These are phyloP conservation scores for Aphelocoma coerulescens DNA, from an alignment of 2,113 vertebrate species.

Conservation along the genomic window DNA sequence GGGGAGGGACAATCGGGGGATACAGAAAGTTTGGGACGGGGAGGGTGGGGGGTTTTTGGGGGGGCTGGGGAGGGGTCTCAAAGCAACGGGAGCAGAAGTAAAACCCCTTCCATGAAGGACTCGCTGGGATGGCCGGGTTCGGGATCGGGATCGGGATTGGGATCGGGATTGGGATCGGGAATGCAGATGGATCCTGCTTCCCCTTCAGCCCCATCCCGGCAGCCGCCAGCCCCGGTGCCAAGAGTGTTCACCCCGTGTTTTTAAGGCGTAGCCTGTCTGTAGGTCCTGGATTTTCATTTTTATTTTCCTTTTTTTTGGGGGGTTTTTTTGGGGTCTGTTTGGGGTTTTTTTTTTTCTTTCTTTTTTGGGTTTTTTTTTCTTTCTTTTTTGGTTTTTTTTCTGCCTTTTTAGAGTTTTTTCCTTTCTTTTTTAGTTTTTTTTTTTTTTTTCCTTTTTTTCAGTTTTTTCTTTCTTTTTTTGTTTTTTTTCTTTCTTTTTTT, in stretches of 20 bases:
- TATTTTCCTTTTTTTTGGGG: background rate
- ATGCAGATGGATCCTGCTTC: constrained; percentile 52
- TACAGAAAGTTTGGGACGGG: background rate
- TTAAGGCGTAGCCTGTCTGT: constrained; percentile 39
- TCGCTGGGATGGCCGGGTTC: background rate
- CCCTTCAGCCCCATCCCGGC: constrained; percentile 18
- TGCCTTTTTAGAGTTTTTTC: too few species aligned
- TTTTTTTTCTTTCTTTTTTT: too few species aligned
- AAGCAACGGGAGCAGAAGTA: constrained; percentile 28
- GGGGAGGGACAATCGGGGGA: background rate
- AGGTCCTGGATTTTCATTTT: constrained; percentile 3
- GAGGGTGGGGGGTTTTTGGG: background rate
- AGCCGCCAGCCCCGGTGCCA: constrained; percentile 64
- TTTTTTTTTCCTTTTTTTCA: too few species aligned
- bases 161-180: background rate
- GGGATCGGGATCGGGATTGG: background rate
- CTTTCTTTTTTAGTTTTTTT: too few species aligned
- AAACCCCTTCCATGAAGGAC: constrained; percentile 65
- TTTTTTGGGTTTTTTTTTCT: background rate
- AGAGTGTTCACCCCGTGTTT: constrained; percentile 74
- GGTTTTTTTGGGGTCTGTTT: background rate
- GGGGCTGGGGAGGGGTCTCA: background rate
- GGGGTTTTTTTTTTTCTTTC: too few species aligned
- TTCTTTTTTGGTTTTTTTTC: background rate
- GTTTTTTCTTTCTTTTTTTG: too few species aligned